These are phyloP conservation scores for Strigamia transsilvanica DNA, from an alignment of 2,888 invertebrate species.

Conservation along the genomic window DNA sequence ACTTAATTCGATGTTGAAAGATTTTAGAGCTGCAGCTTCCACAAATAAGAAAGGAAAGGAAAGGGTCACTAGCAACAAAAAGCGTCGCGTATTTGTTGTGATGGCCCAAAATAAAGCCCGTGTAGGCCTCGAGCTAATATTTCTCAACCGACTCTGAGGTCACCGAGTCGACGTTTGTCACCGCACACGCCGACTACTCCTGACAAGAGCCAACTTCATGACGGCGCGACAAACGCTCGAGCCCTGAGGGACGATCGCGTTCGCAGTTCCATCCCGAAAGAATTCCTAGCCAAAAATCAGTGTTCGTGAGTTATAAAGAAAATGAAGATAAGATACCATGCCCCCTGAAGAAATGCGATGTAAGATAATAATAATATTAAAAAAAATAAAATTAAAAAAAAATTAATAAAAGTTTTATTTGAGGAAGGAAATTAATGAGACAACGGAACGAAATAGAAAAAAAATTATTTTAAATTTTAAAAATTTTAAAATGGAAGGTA, in stretches of 20 bases:
- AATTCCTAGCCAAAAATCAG: constrained; percentile 41
- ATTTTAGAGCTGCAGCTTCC: background rate
- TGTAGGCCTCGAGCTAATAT: constrained; percentile 19
- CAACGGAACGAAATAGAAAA: background rate
- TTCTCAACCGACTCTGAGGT: constrained; percentile 26
- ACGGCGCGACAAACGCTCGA: constrained; percentile 43
- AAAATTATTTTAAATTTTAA: background rate
- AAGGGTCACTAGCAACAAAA: constrained; percentile 21
- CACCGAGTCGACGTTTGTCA: constrained; percentile 49
- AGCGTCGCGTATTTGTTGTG: background rate
- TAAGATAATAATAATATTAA: constrained; percentile 8
- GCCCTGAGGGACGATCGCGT: constrained; percentile 43
- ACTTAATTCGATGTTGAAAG: constrained; percentile 34
- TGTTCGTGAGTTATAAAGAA: constrained; percentile 45
- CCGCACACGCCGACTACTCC: constrained; percentile 27
- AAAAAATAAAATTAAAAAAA: background rate
- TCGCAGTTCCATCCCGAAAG: constrained; percentile 48
- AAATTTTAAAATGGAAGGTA: background rate
- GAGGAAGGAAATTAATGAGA: background rate
- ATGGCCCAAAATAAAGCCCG: constrained; percentile 28
- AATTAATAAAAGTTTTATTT: background rate
- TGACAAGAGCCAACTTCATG: constrained; percentile 31
- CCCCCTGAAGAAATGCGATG: constrained; percentile 22
- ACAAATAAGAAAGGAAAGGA: background rate
- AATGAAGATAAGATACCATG: constrained; percentile 23